A percentile compares a stretch with the other conserved stretches of the same genome.
These are phyloP conservation scores for Corythornis vintsioides DNA, from an alignment of 2,113 vertebrate species.

Conservation along the genomic window DNA sequence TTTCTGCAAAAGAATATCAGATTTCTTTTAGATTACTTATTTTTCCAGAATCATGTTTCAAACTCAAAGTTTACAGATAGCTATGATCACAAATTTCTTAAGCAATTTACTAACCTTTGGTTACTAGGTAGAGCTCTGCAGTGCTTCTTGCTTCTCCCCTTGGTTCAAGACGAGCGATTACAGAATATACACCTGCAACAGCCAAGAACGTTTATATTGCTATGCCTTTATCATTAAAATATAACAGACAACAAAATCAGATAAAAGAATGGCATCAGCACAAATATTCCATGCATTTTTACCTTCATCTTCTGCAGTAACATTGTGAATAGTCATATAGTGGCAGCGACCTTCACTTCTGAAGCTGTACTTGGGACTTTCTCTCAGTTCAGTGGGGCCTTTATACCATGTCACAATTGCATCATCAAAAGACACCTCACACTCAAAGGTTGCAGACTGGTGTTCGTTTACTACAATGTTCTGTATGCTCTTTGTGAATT, in stretches of 20 bases:
- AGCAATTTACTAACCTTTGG: conserved; percentile 82
- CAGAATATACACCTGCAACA: conserved; percentile 93
- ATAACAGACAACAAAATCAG: not conserved
- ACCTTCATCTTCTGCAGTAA: conserved; percentile 97
- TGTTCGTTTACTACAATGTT: conserved; percentile 96
- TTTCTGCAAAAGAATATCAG: conserved; percentile 80
- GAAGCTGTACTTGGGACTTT: conserved; percentile 97
- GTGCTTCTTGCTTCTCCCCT: conserved; percentile 90
- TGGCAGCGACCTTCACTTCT: conserved; percentile 93
- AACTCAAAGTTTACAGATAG: not conserved
- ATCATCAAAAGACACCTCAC: conserved; percentile 97
- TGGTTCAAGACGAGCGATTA: conserved; percentile 93
- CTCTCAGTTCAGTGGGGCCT: conserved; percentile 90
- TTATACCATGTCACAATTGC: conserved; percentile 98
- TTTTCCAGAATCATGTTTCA: not conserved
- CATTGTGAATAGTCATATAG: conserved; percentile 98
- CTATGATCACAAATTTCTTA: not conserved
- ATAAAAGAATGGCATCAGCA: not conserved
- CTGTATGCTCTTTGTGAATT: conserved; percentile 98
- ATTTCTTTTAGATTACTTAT: conserved; percentile 33
- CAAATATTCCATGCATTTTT: conserved; percentile 50
- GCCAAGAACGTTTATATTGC: conserved; percentile 2
- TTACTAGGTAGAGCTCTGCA: conserved; percentile 90
- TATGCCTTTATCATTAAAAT: not conserved
- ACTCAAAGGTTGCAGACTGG: conserved; percentile 95